Base-by-base conservation (phyloP, 1,140 invertebrate genomes). In the Drosophila nikananu region DNA sequence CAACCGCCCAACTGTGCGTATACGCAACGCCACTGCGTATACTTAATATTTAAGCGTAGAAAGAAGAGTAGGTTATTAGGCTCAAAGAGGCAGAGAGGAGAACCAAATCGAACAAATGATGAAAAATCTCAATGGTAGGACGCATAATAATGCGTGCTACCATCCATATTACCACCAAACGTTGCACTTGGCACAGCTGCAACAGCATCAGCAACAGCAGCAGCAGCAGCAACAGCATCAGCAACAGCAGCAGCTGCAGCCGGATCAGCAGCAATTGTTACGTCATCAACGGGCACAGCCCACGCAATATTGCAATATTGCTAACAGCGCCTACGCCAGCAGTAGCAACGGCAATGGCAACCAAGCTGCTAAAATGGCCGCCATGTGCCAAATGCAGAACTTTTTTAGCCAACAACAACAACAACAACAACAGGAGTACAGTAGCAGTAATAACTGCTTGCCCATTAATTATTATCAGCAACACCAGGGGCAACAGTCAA, bases 81-180 rank as follows among this genome's bases (percentile, higher is more conserved):
- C 32, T 55, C 60, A 57, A 41, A 25, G 60, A 72, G 64, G 25
- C 49, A 41, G 17, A 42, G 57, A 19, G 21, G 42, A 27, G 17
- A 19, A n/a, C 12, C 17, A 49, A 57, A 55, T 55, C 55, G 55
- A 64, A 67, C 75, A 78, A 78, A 89, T 89, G 86, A 90, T 90
- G 86, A 90, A 90, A 90, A 90, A 90, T 90, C 61, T 90, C 9
- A 90, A 90, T 71, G 87, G 79, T 86, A 90, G 86, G 74, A 23
- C 86, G 81, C 86, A 91, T 82, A 80, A 91, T 80, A 82, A 80
- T 71, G 87, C 82, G 82, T 82, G 68, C 79, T 91, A 91, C 80
- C 86, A 91, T 77, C 86, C 86, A 21, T 90, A 90, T 27, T 73
- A 86, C 67, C 83, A 86, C 46, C 83, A 80, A 44, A 44, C 67